Evolutionary conservation across 2,113 vertebrate species (phyloP).

Genomic region (Hydropotes inermis): DNA sequence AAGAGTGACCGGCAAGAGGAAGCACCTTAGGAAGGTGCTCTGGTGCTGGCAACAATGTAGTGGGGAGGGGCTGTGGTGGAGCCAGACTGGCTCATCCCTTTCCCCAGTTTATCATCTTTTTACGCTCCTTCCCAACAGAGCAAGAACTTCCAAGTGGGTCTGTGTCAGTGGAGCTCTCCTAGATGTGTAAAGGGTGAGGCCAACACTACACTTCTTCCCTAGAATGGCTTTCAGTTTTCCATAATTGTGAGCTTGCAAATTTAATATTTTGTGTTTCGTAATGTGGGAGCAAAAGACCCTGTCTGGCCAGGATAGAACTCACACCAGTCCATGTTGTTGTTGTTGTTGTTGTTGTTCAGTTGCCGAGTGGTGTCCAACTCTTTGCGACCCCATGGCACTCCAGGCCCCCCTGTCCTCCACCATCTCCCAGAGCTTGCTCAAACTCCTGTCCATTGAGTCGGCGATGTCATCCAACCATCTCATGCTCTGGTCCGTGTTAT

Average conservation of each 20-base stretch:
- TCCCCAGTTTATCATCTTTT: neutral
- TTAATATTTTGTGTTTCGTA: neutral
- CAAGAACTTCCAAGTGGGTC: neutral
- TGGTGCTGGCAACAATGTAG: neutral
- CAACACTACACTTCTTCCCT: neutral
- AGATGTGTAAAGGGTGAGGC: fast-evolving
- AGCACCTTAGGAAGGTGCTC: no score
- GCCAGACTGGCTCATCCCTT: neutral
- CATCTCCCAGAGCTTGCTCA: neutral
- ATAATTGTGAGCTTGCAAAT: neutral
- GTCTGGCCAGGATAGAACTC: neutral
- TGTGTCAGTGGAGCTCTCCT: neutral
- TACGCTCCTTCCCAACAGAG: neutral
- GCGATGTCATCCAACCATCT: neutral
- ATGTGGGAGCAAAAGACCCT: neutral
- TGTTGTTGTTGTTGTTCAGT: neutral
- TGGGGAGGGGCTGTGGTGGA: fast-evolving
- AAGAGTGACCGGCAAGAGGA: neutral
- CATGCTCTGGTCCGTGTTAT: fast-evolving
- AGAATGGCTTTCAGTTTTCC: fast-evolving
- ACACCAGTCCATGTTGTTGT: fast-evolving
- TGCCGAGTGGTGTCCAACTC: neutral
- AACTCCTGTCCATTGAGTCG: neutral
- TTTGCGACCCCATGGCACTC: fast-evolving
- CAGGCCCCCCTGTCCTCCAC: neutral